phyloP scores from a whole-genome alignment of 2,797 vertebrate genomes.

The Helarctos malayanus region DNA sequence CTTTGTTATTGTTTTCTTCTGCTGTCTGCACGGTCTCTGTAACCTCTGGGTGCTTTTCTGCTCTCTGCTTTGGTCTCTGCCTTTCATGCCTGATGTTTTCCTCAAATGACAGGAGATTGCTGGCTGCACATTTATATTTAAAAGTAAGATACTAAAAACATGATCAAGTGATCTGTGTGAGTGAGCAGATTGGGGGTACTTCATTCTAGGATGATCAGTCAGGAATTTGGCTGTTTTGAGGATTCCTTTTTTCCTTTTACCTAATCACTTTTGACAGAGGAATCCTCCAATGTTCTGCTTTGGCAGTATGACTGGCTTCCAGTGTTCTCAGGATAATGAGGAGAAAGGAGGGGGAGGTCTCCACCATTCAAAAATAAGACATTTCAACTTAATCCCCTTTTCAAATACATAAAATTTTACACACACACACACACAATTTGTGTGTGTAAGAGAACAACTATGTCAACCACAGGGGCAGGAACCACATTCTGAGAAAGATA shows the following conservation, averaged over 20 bases:
- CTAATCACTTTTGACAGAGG: slow-evolving; percentile 34
- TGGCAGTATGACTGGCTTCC: not conserved
- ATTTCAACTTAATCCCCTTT: slow-evolving; percentile 35
- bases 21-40: not conserved
- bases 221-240: not conserved
- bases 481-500: slow-evolving; percentile 16
- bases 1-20: not conserved
- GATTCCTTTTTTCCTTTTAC: not conserved
- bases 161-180: slow-evolving; percentile 11
- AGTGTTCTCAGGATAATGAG: not conserved
- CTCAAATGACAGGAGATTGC: not conserved
- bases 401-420: not conserved
- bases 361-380: not conserved
- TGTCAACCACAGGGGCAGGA: slow-evolving; percentile 17
- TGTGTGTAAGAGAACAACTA: not conserved
- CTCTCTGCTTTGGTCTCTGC: slow-evolving; percentile 5
- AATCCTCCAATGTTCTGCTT: not conserved
- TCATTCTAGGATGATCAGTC: not conserved
- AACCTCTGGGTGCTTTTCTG: slow-evolving; percentile 18
- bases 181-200: not conserved
- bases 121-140: not conserved
- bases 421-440: not conserved
- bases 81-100: not conserved
- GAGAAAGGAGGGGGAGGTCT: not conserved
- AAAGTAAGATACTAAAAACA: slow-evolving; percentile 12